These are phyloP conservation scores for Daubentonia madagascariensis DNA, from an alignment of 2,113 vertebrate species.

Conservation along the genomic window DNA sequence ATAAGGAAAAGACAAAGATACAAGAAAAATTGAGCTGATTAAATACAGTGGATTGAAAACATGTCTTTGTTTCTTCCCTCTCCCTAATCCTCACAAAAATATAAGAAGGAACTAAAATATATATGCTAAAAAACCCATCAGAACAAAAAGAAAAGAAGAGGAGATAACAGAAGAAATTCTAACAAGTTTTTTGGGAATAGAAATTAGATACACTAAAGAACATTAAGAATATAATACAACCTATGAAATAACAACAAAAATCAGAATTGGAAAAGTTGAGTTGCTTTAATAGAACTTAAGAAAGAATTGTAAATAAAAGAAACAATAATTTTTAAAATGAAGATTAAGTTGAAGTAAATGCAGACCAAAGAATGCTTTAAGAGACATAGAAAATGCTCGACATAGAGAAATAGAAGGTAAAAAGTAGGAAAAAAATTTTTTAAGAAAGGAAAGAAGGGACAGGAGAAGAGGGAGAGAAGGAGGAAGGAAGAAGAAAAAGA, in stretches of 20 bases:
- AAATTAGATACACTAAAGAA: background rate
- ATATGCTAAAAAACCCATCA: background rate
- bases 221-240: background rate
- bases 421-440: background rate
- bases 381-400: background rate
- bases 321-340: background rate
- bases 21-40: background rate
- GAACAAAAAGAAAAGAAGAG: background rate
- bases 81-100: background rate
- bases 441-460: background rate
- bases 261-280: background rate
- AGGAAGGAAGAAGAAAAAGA: background rate
- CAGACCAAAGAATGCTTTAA: background rate
- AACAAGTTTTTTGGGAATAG: background rate
- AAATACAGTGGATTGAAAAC: background rate
- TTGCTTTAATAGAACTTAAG: background rate
- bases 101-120: background rate
- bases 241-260: background rate
- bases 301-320: background rate
- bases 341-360: background rate
- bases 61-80: background rate
- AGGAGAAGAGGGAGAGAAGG: fast-evolving
- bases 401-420: background rate
- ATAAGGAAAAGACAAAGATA: background rate
- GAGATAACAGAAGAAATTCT: background rate